A percentile compares a stretch with the other conserved stretches of the same genome.
Evolutionary conservation across 2,888 invertebrate species (phyloP).

Genomic region (Eupithecia subumbrata): DNA sequence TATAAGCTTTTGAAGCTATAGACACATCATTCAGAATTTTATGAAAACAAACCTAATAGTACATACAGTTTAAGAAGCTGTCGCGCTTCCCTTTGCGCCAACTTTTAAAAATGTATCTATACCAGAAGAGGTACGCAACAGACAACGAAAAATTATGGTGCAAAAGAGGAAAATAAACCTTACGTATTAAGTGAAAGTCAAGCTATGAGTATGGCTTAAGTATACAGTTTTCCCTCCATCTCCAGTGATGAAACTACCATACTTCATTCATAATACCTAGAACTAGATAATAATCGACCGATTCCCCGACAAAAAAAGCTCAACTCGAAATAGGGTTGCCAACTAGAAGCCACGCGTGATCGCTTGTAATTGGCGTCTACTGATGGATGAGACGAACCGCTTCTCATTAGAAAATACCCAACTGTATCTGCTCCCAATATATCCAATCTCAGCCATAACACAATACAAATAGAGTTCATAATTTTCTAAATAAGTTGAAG

Average conservation of each 20-base stretch:
- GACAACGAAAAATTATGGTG: background rate
- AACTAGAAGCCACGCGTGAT: conserved; percentile 70
- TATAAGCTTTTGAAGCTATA: too few relatives aligned
- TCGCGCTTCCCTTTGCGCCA: too few relatives aligned
- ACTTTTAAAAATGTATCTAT: too few relatives aligned
- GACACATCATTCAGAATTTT: too few relatives aligned
- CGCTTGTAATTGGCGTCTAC: conserved; percentile 72
- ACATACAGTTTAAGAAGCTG: too few relatives aligned
- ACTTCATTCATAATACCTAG: conserved; percentile 32
- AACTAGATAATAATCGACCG: conserved; percentile 39
- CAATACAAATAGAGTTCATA: conserved; percentile 25
- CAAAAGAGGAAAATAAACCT: background rate
- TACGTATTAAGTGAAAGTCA: background rate
- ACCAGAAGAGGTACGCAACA: too few relatives aligned
- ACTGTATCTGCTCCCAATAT: conserved; percentile 40
- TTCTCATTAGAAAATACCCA: conserved; percentile 62
- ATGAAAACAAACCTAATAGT: background rate
- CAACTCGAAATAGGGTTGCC: conserved; percentile 66
- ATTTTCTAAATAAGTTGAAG: background rate
- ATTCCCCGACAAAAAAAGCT: conserved; percentile 45
- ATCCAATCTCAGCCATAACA: conserved; percentile 37
- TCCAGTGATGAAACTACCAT: conserved; percentile 19
- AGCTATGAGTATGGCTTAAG: background rate
- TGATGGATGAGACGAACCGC: conserved; percentile 60
- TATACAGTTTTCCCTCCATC: background rate